A percentile compares a stretch with the other conserved stretches of the same genome.
Evolutionary conservation across 2,888 invertebrate species (phyloP).

Genomic region (Galerucella calmariensis): DNA sequence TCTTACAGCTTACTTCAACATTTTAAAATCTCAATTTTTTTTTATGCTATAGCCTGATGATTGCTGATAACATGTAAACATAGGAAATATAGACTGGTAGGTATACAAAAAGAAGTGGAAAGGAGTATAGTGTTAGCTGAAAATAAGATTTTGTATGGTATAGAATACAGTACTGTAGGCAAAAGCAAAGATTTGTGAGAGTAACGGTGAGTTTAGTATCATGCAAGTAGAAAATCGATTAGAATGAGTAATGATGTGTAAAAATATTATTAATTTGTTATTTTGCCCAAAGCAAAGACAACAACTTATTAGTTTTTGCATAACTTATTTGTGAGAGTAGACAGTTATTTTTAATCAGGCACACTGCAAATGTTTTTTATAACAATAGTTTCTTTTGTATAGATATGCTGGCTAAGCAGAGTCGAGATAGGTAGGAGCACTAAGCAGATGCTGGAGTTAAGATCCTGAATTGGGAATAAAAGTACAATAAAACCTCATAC

Average conservation of each 20-base stretch:
- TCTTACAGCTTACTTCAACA: no score
- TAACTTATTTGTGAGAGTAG: not conserved
- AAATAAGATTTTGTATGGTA: not conserved
- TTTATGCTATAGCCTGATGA: no score
- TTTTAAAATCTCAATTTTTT: not conserved
- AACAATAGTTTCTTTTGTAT: not conserved
- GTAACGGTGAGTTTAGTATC: slow-evolving; percentile 13
- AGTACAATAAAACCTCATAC: no score
- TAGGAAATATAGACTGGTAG: no score
- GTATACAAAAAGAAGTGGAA: no score
- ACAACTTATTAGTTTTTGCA: not conserved
- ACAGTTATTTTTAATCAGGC: not conserved
- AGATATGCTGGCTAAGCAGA: not conserved
- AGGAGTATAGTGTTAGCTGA: no score
- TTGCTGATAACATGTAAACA: no score
- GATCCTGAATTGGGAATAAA: no score
- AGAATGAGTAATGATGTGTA: not conserved
- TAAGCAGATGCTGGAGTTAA: no score
- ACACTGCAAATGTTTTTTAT: slow-evolving; percentile 1
- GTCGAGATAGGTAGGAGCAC: no score
- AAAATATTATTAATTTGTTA: not conserved
- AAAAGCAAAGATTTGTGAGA: not conserved
- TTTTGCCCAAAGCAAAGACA: slow-evolving; percentile 4
- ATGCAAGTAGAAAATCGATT: not conserved
- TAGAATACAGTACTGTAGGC: not conserved